These are phyloP conservation scores for Julus scanicus DNA, from an alignment of 2,888 invertebrate genomes.

Conservation along the genomic window DNA sequence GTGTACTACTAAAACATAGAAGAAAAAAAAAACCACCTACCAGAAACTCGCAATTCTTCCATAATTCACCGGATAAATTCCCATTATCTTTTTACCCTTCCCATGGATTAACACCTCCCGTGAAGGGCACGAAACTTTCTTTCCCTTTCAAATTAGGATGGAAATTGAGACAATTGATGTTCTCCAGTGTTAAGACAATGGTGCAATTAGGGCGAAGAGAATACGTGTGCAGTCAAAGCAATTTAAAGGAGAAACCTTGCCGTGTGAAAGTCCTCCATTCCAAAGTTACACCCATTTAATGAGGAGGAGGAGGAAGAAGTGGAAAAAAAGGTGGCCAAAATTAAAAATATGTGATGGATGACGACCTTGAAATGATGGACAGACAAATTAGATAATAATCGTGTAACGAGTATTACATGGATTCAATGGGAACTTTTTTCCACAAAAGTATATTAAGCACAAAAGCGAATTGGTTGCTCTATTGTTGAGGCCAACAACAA, in stretches of 20 bases:
- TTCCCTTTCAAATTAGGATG: constrained; percentile 13
- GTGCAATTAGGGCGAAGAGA: background rate
- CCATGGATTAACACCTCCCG: background rate
- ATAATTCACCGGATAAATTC: background rate
- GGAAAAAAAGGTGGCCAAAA: constrained; percentile 22
- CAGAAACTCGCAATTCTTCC: background rate
- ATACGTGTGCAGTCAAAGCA: background rate
- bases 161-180: constrained; percentile 8
- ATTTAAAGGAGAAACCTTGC: background rate
- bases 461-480: background rate
- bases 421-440: background rate
- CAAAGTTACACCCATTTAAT: constrained; percentile 22
- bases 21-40: background rate
- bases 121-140: background rate
- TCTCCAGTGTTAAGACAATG: background rate
- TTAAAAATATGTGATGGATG: constrained; percentile 22
- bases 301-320: constrained; percentile 5
- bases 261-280: constrained; percentile 18
- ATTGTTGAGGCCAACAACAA: background rate
- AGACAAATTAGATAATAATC: constrained; percentile 7
- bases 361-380: constrained; percentile 36
- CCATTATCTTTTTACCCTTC: background rate
- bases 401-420: background rate
- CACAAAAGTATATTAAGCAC: background rate
- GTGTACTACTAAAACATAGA: no score